phyloP scores from a whole-genome alignment of 2,888 invertebrate species.

The Phyto melanocephala region DNA sequence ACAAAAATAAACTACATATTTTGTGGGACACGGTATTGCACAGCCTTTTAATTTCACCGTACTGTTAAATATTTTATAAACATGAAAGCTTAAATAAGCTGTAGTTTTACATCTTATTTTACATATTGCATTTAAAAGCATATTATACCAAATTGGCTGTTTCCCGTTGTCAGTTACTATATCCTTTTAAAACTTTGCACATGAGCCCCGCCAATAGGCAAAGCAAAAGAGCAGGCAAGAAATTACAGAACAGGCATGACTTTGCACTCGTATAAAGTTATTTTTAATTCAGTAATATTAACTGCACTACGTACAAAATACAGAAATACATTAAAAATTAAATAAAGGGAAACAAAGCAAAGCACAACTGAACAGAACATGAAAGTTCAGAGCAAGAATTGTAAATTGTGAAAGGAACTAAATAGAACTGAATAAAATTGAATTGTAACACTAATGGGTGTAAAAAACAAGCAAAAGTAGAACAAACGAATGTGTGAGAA shows the following conservation, averaged over 20 bases:
- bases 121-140: constrained; percentile 42
- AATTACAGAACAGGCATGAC: neutral
- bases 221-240: neutral
- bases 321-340: neutral
- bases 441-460: constrained; percentile 39
- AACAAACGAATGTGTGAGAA: neutral
- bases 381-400: neutral
- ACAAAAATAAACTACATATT: too few species aligned
- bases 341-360: constrained; percentile 15
- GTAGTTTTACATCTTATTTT: neutral
- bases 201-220: neutral
- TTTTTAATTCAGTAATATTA: neutral
- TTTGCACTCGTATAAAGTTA: neutral
- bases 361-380: neutral
- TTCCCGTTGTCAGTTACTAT: constrained; percentile 52
- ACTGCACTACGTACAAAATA: neutral
- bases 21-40: too few species aligned
- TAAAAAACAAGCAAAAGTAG: constrained; percentile 1
- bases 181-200: constrained; percentile 22
- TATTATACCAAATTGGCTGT: constrained; percentile 53
- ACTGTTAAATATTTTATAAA: neutral
- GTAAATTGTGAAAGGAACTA: neutral
- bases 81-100: neutral
- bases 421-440: constrained; percentile 15
- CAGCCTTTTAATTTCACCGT: too few species aligned